Base-by-base conservation (phyloP, 1,140 invertebrate species). In the Gonioctena quinquepunctata region DNA sequence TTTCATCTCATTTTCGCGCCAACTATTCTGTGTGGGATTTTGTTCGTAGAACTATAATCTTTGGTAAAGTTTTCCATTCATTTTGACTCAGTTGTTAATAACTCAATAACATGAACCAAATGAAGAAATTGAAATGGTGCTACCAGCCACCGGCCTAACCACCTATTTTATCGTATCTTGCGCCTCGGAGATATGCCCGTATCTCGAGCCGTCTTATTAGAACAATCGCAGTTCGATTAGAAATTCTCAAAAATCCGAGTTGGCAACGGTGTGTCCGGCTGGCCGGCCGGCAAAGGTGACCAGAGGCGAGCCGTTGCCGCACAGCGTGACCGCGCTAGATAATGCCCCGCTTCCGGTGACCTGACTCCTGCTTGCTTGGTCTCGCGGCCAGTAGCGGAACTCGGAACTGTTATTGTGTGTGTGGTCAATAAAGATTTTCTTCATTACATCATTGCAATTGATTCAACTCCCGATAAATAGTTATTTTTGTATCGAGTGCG, bases 281-380 rank as follows among this genome's bases (percentile, higher is more conserved):
- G 22, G 52, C 18, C 22, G 52, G 18, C 52, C 52, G 22, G 52
- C 22, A 23, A 54, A 54, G 52, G 26, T 62, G 60, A 62, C 60
- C 60, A 62, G 60, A 62, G 60, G 60, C 60, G 23, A 62, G 26
- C 26, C 27, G 52, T 8, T 19, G 52, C 52, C 18, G 22, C 22
- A 62, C 60, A 27, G 60, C 27, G 60, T 62, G 60, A 62, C 60
- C 60, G 60, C 60, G 33, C 27, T 62, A 62, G 60, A 62, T 27
- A 62, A 62, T 62, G 60, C 60, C 18, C 60, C 60, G 60, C 60
- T 62, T 62, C 60, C 60, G 60, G 60, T 62, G 60, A 62, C 60
- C 60, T 48, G 27, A 21, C 19, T 26, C 19, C 56, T 59, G n/a
- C n/a, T n/a, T n/a, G n/a, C n/a, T n/a, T n/a, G 2, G n/a, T 59